Percentiles rank a stretch among this genome's conserved stretches.
Evolutionary conservation across 35 echinoderm and acorn worm species (phyloP).

Genomic region (Ophiothrix spiculata): DNA sequence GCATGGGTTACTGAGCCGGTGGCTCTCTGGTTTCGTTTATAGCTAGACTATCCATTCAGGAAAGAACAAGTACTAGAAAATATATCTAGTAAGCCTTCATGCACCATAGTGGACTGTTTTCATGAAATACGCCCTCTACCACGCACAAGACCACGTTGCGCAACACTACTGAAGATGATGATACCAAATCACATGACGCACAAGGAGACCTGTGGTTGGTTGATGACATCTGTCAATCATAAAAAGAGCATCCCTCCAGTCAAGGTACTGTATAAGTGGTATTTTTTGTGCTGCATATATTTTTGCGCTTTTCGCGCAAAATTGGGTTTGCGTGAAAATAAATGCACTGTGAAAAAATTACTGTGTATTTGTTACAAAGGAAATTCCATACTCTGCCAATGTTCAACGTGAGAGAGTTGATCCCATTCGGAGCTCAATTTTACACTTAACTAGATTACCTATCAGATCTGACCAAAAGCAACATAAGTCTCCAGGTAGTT

Average conservation of each 20-base stretch:
- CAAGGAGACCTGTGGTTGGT: constrained; percentile 23
- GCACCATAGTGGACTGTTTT: constrained; percentile 8
- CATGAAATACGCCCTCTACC: constrained; percentile 19
- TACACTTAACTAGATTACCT: no score
- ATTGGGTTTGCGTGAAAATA: no score
- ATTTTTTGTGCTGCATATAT: no score
- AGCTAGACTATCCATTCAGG: constrained; percentile 39
- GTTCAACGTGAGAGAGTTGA: no score
- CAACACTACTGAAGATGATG: constrained; percentile 2
- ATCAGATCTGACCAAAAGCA: no score
- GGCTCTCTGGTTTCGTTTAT: not conserved
- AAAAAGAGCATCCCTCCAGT: not conserved
- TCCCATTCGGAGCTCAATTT: no score
- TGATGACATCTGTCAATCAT: constrained; percentile 38
- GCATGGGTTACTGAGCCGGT: not conserved
- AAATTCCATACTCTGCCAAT: no score
- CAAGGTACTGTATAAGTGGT: not conserved
- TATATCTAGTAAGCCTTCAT: not conserved
- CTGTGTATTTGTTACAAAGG: no score
- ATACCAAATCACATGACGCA: constrained; percentile 21
- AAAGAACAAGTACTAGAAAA: constrained; percentile 21
- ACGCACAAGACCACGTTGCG: not conserved
- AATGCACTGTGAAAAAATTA: no score
- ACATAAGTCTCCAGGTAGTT: no score
- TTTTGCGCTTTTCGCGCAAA: no score